Percentiles rank a stretch among this genome's conserved stretches.
Evolutionary conservation across 2,797 vertebrate species (phyloP).

Genomic region (Chloroceryle inda): DNA sequence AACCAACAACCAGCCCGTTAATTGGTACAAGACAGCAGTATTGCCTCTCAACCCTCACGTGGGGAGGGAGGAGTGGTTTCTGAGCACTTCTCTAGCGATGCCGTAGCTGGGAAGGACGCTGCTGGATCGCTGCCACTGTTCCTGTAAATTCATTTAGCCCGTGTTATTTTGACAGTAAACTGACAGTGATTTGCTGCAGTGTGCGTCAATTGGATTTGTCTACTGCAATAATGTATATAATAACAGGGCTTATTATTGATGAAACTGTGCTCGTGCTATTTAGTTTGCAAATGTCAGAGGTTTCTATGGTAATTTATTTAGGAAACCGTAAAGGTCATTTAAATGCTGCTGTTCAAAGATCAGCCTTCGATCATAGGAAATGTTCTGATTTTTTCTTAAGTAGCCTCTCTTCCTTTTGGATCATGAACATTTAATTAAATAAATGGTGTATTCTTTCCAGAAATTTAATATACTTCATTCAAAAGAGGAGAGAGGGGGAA

Average conservation of each 20-base stretch:
- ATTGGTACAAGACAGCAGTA: slow-evolving; percentile 21
- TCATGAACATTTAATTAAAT: slow-evolving; percentile 33
- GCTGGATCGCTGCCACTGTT: slow-evolving; percentile 70
- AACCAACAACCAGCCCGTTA: not conserved
- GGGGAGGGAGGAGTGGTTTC: not conserved
- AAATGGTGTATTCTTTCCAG: slow-evolving; percentile 28
- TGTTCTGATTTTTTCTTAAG: slow-evolving; percentile 8
- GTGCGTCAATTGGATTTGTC: slow-evolving; percentile 77
- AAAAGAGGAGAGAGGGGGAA: not conserved
- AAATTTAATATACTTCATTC: slow-evolving; percentile 20
- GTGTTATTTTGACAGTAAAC: slow-evolving; percentile 80
- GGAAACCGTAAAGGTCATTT: slow-evolving; percentile 81
- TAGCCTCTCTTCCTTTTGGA: slow-evolving; percentile 40
- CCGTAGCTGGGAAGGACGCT: slow-evolving; percentile 31
- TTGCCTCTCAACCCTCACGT: slow-evolving; percentile 17
- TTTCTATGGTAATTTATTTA: slow-evolving; percentile 82
- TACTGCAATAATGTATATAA: slow-evolving; percentile 78
- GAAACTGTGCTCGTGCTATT: slow-evolving; percentile 77
- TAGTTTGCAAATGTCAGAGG: slow-evolving; percentile 83
- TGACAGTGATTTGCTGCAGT: slow-evolving; percentile 75
- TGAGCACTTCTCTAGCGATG: slow-evolving; percentile 1
- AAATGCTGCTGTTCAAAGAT: slow-evolving; percentile 77
- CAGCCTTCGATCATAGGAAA: slow-evolving; percentile 56
- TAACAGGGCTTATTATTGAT: slow-evolving; percentile 80
- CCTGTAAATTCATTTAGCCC: slow-evolving; percentile 73